These are phyloP conservation scores for Pterocles burchelli DNA, from an alignment of 2,113 vertebrate genomes.

Conservation along the genomic window DNA sequence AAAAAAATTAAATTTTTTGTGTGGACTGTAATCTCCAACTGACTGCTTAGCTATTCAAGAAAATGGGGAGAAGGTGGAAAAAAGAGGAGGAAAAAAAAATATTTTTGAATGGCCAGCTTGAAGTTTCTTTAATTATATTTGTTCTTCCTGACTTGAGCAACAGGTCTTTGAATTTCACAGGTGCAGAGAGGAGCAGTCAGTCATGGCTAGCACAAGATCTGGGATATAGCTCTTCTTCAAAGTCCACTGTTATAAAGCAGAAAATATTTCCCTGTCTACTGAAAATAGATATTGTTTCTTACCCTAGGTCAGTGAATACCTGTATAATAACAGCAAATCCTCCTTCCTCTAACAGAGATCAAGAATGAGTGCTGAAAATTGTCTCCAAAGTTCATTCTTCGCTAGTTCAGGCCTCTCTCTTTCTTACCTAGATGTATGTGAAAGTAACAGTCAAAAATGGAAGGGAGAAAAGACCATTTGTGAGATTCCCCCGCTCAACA, in stretches of 20 bases:
- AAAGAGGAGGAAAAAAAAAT: neutral
- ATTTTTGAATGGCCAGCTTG: neutral
- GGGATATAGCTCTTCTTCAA: neutral
- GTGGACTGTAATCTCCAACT: neutral
- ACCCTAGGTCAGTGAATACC: neutral
- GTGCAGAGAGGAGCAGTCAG: neutral
- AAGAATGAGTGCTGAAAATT: neutral
- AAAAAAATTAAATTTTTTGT: neutral
- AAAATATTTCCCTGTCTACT: neutral
- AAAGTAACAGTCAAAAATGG: neutral
- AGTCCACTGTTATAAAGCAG: neutral
- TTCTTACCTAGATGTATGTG: neutral
- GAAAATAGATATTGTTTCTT: neutral
- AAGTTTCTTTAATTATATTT: neutral
- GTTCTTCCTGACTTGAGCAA: neutral
- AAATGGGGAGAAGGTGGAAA: neutral
- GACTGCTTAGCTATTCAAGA: neutral
- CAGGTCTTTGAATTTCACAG: neutral
- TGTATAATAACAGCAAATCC: neutral
- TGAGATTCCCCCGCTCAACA: neutral
- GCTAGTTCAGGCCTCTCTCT: neutral
- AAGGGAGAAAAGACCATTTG: neutral
- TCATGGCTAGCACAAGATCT: neutral
- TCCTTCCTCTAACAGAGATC: neutral
- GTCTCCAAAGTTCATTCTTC: neutral